Percentiles rank a stretch among this genome's conserved stretches.
phyloP scores from a whole-genome alignment of 2,888 invertebrate species.

The Rhamnusium bicolor region DNA sequence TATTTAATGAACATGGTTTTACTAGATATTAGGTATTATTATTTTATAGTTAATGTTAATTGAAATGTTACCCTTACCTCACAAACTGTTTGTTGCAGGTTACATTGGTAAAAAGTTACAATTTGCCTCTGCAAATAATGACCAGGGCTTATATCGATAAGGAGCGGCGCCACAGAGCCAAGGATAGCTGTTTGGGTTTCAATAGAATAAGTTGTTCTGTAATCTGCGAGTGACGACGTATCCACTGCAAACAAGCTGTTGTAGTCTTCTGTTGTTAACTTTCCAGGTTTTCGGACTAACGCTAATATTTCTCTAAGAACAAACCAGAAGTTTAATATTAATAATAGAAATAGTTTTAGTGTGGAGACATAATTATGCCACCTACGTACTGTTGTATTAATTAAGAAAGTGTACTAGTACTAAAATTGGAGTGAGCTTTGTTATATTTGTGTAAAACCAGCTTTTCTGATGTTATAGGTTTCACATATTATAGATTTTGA shows the following conservation, averaged over 20 bases:
- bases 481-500: too few relatives aligned
- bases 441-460: too few relatives aligned
- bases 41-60: too few relatives aligned
- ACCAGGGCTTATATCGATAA: conserved; percentile 66
- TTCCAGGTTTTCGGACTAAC: neutral
- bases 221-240: neutral
- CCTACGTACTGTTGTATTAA: too few relatives aligned
- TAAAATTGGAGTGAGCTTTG: too few relatives aligned
- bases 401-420: too few relatives aligned
- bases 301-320: neutral
- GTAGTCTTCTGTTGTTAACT: conserved; percentile 35
- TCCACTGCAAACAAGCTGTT: conserved; percentile 9
- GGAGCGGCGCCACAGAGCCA: conserved; percentile 69
- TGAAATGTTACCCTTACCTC: conserved; percentile 39
- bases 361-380: too few relatives aligned
- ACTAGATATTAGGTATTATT: too few relatives aligned
- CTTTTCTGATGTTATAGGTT: too few relatives aligned
- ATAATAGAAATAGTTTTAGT: too few relatives aligned
- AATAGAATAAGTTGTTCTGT: conserved; percentile 18
- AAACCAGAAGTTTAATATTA: too few relatives aligned
- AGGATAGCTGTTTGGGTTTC: conserved; percentile 67
- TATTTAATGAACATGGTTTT: too few relatives aligned
- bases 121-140: conserved; percentile 71
- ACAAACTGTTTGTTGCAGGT: conserved; percentile 52
- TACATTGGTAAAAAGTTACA: conserved; percentile 72